phyloP scores from a whole-genome alignment of 2,113 vertebrate genomes.

The Vidua chalybeata region DNA sequence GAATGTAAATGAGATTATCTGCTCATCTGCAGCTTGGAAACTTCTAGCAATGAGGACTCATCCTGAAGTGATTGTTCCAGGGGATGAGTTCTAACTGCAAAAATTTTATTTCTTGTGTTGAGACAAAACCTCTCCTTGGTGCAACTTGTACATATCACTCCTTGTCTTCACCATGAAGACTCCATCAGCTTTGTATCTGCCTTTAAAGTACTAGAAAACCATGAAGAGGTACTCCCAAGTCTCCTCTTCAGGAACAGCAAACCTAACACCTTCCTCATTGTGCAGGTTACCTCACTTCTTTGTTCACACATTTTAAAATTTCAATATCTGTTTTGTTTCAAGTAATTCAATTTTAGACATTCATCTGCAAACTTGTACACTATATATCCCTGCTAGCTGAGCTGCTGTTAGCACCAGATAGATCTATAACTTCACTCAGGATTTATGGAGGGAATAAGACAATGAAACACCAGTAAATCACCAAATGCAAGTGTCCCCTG shows the following conservation, averaged over 20 bases:
- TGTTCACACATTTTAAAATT: neutral
- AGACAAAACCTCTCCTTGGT: neutral
- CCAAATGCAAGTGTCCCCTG: neutral
- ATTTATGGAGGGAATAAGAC: neutral
- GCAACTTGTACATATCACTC: neutral
- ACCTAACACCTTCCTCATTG: neutral
- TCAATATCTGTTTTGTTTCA: accelerated
- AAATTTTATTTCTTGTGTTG: neutral
- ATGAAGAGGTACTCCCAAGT: neutral
- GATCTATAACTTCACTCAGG: neutral
- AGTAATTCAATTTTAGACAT: neutral
- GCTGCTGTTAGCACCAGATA: neutral
- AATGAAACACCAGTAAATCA: neutral
- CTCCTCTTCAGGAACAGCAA: neutral
- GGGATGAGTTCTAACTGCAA: neutral
- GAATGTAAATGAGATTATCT: neutral
- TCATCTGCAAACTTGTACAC: neutral
- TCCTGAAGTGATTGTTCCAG: neutral
- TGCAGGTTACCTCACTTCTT: neutral
- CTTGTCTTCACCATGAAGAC: neutral
- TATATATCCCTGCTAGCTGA: neutral
- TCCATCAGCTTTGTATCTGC: neutral
- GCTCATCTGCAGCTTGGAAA: neutral
- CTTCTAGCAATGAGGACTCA: neutral
- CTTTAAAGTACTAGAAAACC: neutral